Base-by-base conservation (phyloP, 2,888 invertebrate genomes). In the Drosophila ustulata region DNA sequence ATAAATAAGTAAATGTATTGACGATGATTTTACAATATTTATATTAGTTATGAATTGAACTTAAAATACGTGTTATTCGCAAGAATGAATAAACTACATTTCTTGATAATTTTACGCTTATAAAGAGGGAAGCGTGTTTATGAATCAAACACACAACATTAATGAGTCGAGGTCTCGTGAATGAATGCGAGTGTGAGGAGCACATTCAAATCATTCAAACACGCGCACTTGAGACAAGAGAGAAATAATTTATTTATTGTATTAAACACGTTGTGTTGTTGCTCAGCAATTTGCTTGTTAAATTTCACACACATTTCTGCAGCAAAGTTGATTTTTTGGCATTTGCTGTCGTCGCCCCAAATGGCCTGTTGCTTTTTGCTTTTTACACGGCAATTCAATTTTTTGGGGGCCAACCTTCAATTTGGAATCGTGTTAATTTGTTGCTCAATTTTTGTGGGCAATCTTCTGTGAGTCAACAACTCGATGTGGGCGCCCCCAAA, bases 111-210 rank as follows among this genome's bases (percentile, higher is more conserved):
- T 34, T 11, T 9, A 11, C 37, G n/a, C 11, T n/a, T n/a, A n/a
- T 5, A 11, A 37, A 9, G 37, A 9, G 37, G 37, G 5, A 13
- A 26, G 18, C 13, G 41, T 11, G n/a, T n/a, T 25, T 8, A 26
- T 26, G 25, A 28, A 39, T n/a, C n/a, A 13, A 6, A 30, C 2
- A 6, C 30, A 2, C 3, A 11, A 11, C 32, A 55, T 8, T 41
- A 23, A 55, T 43, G 30, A 45, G 34, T 28, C 37, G 46, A 57
- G 57, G 96, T 86, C 32, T 28, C 13, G n/a, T 37, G 37, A 37
- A 55, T 26, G 9, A 41, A 11, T 32, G 28, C 6, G 28, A 28
- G 28, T 43, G 34, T 34, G 4, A 9, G 34, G n/a, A 7, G 28
- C 23, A 30, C 13, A 58, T 58, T 41, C 49, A 53, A 62, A 41